phyloP scores from a whole-genome alignment of 2,888 invertebrate genomes.

The Galerucella calmariensis region DNA sequence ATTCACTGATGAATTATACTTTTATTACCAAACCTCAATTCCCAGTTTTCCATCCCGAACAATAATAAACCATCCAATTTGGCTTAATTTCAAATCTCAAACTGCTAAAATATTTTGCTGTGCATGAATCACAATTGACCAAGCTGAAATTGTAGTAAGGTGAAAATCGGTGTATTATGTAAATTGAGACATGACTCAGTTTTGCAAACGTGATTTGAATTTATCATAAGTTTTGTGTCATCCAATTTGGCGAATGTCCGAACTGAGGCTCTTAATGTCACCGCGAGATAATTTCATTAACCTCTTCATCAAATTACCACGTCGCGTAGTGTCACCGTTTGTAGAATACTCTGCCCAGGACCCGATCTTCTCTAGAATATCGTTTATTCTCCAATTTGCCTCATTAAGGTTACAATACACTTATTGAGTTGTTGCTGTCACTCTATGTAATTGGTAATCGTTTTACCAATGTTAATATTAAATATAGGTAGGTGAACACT shows the following conservation, averaged over 20 bases:
- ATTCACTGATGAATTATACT: no score
- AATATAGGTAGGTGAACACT: no score
- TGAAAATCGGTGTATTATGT: slow-evolving; percentile 18
- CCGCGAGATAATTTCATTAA: slow-evolving; percentile 34
- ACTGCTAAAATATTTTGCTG: neutral
- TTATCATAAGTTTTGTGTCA: slow-evolving; percentile 27
- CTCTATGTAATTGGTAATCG: no score
- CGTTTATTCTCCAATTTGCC: neutral
- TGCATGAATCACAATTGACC: neutral
- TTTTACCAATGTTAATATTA: no score
- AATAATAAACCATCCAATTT: no score
- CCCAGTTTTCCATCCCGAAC: no score
- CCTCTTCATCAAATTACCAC: slow-evolving; percentile 36
- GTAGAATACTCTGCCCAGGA: slow-evolving; percentile 6
- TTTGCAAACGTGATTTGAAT: slow-evolving; percentile 35
- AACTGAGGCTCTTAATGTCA: slow-evolving; percentile 29
- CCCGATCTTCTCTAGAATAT: neutral
- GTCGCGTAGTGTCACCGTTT: slow-evolving; percentile 21
- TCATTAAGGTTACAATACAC: neutral
- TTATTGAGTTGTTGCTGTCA: neutral
- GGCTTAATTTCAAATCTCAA: neutral
- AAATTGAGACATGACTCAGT: slow-evolving; percentile 19
- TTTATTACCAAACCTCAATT: no score
- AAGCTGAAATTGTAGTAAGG: neutral
- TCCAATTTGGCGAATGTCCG: slow-evolving; percentile 33